Evolutionary conservation across 2,888 invertebrate genomes (phyloP).

Genomic region (Camptogramma bilineatum): DNA sequence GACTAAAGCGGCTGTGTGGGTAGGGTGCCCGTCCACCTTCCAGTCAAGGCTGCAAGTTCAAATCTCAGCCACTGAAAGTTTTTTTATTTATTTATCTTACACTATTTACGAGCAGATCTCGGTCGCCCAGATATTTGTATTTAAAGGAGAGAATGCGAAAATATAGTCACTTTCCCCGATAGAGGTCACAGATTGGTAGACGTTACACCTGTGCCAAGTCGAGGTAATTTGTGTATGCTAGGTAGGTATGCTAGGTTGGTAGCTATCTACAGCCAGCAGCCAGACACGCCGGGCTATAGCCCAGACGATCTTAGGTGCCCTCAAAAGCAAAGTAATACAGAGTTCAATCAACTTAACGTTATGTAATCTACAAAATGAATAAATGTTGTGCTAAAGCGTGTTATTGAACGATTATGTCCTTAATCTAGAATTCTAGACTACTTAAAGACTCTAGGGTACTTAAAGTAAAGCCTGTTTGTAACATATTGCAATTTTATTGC

Average conservation of each 20-base stretch:
- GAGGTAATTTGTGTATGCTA: background rate
- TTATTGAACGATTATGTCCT: background rate
- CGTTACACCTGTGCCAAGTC: conserved; percentile 19
- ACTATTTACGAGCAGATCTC: too few relatives aligned
- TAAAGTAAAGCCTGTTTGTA: conserved; percentile 3
- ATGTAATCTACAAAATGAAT: conserved; percentile 5
- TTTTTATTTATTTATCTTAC: too few relatives aligned
- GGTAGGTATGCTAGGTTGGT: background rate
- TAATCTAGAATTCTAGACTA: too few relatives aligned
- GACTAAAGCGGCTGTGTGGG: too few relatives aligned
- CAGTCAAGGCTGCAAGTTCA: too few relatives aligned
- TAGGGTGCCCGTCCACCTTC: too few relatives aligned
- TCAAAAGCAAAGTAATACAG: conserved; percentile 15
- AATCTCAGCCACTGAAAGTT: too few relatives aligned
- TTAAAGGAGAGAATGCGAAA: conserved; percentile 12
- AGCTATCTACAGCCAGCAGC: too few relatives aligned
- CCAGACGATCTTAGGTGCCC: conserved; percentile 21
- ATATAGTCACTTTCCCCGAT: conserved; percentile 36
- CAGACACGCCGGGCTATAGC: background rate
- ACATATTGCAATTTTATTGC: background rate
- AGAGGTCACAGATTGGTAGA: conserved; percentile 35
- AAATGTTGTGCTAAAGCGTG: background rate
- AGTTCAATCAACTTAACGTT: conserved; percentile 22
- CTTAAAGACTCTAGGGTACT: too few relatives aligned
- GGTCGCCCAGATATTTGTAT: too few relatives aligned